Evolutionary conservation across 2,113 vertebrate genomes (phyloP).

Genomic region (Acrocephalus arundinaceus): DNA sequence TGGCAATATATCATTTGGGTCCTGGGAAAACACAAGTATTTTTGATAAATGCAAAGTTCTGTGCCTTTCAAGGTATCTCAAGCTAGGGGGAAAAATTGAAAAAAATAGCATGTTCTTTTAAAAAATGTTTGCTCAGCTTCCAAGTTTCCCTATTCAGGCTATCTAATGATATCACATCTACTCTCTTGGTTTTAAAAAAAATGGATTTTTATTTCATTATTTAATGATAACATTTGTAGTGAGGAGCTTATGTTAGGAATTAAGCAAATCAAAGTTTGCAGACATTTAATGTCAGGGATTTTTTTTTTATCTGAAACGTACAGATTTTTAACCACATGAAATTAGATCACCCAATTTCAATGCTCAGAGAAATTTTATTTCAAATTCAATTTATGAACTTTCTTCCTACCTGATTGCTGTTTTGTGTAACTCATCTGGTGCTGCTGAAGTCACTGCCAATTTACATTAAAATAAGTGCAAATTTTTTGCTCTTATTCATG

Average conservation of each 20-base stretch:
- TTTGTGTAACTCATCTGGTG: not conserved
- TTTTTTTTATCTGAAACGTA: not conserved
- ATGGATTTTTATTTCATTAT: not conserved
- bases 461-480: not conserved
- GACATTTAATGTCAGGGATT: not conserved
- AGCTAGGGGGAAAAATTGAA: accelerated
- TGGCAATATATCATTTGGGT: not conserved
- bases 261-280: not conserved
- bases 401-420: not conserved
- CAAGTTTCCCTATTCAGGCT: not conserved
- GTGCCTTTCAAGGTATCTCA: not conserved
- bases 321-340: not conserved
- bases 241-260: not conserved
- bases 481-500: not conserved
- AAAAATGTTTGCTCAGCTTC: not conserved
- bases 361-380: not conserved
- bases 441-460: not conserved
- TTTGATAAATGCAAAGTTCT: not conserved
- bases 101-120: not conserved
- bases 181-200: not conserved
- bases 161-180: not conserved
- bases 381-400: not conserved
- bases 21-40: not conserved
- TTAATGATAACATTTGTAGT: not conserved
- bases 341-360: not conserved